Evolutionary conservation across 2,113 vertebrate species (phyloP), one percentile per base, ranked within the genome.

Genomic region (Hirundichthys speculiger): DNA sequence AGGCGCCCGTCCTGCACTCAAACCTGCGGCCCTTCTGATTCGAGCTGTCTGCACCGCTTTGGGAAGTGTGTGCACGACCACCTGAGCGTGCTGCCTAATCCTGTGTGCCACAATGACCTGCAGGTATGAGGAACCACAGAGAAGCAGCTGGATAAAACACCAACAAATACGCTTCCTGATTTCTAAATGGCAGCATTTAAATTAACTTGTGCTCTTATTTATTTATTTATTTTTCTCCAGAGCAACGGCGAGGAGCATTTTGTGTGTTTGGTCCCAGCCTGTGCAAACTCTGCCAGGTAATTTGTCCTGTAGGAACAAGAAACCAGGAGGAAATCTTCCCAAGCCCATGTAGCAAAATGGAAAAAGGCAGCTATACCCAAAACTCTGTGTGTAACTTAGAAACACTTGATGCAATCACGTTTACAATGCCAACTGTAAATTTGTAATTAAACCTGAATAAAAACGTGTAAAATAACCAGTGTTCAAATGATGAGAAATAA

Each of bases 11-110:
- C 67, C 0, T 93, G 92, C 80, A 41, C 82, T 5, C 87, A 90
- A 55, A 73, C 71, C 65, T 91, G 90, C 57, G 5, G 14, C 38
- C 18, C 71, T 10, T 82, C 86, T 0, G 82, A 92, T 15, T 55
- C 83, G 0, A 22, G 80, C 66, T 93, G 90, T 50, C 71, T 90
- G 4, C 83, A 73, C 7, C 89, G 16, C 62, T 92, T 88, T 21
- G 91, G 92, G 9, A 85, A 69, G 59, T 92, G 92, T 77, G 84
- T 90, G 47, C 87, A 69, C 66, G 63, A 58, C 16, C 87, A 90
- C 59, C 73, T 93, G 59, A 61, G 40, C 10, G 59, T 67, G 5
- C 19, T 48, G 22, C 81, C 61, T 4, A 43, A 34, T 7, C 48
- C 68, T 1, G 30, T 75, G 2, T 89, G 84, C 69, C 81, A 90